Percentiles rank a stretch among this genome's conserved stretches.
phyloP scores from a whole-genome alignment of 2,888 invertebrate species.

The Agonopterix alstromeriana region DNA sequence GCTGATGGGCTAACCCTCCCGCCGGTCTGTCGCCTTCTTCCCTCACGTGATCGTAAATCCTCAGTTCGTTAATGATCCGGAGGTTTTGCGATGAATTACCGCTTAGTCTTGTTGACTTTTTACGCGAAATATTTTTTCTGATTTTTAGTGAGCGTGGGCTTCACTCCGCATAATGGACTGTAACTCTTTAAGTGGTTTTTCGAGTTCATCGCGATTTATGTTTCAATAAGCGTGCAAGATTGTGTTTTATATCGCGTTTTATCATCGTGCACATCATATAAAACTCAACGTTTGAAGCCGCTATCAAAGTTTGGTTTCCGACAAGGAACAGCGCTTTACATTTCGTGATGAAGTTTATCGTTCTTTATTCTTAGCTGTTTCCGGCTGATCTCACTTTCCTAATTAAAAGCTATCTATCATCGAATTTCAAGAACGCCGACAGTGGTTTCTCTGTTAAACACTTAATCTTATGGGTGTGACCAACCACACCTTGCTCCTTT shows the following conservation, averaged over 20 bases:
- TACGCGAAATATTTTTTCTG: conserved; percentile 51
- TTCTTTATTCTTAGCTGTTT: conserved; percentile 2
- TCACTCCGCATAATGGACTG: conserved; percentile 44
- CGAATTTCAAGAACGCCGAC: conserved; percentile 19
- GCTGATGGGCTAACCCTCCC: conserved; percentile 38
- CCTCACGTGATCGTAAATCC: conserved; percentile 69
- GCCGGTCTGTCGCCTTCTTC: conserved; percentile 19
- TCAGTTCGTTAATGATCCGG: conserved; percentile 64
- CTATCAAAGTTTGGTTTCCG: conserved; percentile 23
- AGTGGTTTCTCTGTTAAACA: conserved; percentile 22
- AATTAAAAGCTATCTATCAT: conserved; percentile 9
- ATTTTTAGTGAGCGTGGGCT: conserved; percentile 56
- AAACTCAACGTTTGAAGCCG: conserved; percentile 28
- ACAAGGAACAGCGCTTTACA: conserved; percentile 11
- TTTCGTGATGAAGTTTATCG: conserved; percentile 3
- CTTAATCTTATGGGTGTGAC: conserved; percentile 28
- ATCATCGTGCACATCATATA: conserved; percentile 40
- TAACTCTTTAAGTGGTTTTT: conserved; percentile 63
- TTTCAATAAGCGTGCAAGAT: conserved; percentile 54
- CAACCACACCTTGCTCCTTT: conserved; percentile 27
- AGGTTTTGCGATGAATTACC: conserved; percentile 63
- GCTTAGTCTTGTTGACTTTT: conserved; percentile 62
- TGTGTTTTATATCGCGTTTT: conserved; percentile 43
- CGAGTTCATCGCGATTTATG: conserved; percentile 62
- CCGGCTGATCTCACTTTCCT: conserved; percentile 4